Base-by-base conservation (phyloP, 2,888 invertebrate genomes). In the Rotaria socialis region DNA sequence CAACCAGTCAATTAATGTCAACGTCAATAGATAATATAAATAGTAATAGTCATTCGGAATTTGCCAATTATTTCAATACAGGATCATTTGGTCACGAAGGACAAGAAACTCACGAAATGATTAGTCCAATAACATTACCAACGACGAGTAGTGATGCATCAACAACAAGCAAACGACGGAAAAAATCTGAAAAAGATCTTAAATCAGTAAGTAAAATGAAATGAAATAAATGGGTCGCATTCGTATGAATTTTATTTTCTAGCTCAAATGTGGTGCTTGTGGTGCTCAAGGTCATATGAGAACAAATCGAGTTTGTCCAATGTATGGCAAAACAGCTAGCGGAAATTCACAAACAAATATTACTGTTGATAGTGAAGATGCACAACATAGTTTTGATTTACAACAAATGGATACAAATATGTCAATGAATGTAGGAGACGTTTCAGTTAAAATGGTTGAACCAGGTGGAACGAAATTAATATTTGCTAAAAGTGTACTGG, bases 231-330 rank as follows among this genome's bases (percentile, higher is more conserved):
- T 55, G 27, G 1, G 1, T 67, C 10, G 4, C 3, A 67, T 67
- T 35, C 2, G 10, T 27, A 10, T 67, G 8, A 19, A n/a, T 35
- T 41, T 80, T 0, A 47, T 35, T 47, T 43, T n/a, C 22, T 43
- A 80, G 60, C 41, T 97, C 87, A 94, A 96, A 93, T 98, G 98
- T 92, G 97, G 97, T 19, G 97, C 97, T 16, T 99, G 99, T 91
- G 97, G 97, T 16, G 95, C 90, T 74, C 92, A 93, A 43, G 94
- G 94, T 19, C 94, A 94, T 90, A 94, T 94, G 94, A 91, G 97
- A 86, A 99, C 98, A 0, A 99, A 99, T 92, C 97, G 97, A 91
- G 96, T 97, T 22, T 99, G 99, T 91, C 98, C 97, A 0, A 91
- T 96, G 85, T 99, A 97, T 91, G 60, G 84, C 8, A 84, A 84